Evolutionary conservation across 2,113 vertebrate genomes (phyloP), one percentile per base, ranked within the genome.

Genomic region (Salvelinus alpinus): DNA sequence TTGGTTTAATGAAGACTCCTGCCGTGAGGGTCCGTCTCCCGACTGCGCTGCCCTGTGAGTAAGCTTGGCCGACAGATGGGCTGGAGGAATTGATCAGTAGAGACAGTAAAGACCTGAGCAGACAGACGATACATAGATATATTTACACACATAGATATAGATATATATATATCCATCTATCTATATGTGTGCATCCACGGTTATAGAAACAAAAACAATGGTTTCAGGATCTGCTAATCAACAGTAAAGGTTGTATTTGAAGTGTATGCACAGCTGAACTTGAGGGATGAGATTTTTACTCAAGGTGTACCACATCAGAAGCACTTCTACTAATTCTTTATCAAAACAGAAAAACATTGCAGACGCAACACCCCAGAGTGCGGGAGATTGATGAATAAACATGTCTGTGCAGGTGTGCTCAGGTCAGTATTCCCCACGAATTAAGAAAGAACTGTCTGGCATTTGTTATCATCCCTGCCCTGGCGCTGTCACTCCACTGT

Each of bases 1-100:
- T 24, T 5, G 4, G 77, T 90, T 89, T 92, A 92, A 89, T 92
- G 85, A 91, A 90, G 84, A 79, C 86, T 82, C 87, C 88, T 76
- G 85, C 82, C 27, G 82, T 13, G 64, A 77, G 74, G 64, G 80
- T 78, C 80, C 22, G 44, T 86, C 84, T 84, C 54, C 85, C 77
- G 44, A 79, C 64, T 74, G 78, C 65, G 84, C 70, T 18, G 76
- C 82, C 78, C 80, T 57, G 72, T 80, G 87, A 87, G 80, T 78
- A 80, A 79, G 77, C 84, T 84, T 76, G 86, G 82, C 81, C 82
- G 82, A 86, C 85, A 86, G 87, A 88, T 83, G 87, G 82, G 78
- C 78, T 81, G 86, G 86, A 87, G 83, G 79, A 85, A 88, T 70
- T 86, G 80, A 90, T 90, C 87, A 86, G 88, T 72, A 72, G 71